A percentile compares a stretch with the other conserved stretches of the same genome.
These are phyloP conservation scores for Eptesicus fuscus DNA, from an alignment of 2,113 vertebrate species.

Conservation along the genomic window DNA sequence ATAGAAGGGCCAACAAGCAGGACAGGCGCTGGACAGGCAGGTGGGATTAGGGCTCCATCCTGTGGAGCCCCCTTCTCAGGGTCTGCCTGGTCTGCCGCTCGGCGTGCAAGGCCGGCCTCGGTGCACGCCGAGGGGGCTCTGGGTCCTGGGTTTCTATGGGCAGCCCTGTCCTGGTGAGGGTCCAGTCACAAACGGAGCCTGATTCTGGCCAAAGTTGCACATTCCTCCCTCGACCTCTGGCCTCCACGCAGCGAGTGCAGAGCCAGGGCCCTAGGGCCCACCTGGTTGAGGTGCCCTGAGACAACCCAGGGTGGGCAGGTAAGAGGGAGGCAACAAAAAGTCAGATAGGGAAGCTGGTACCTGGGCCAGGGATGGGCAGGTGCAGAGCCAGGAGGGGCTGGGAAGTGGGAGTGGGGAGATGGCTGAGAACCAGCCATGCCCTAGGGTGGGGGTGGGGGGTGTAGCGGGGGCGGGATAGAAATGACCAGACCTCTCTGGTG, in stretches of 20 bases:
- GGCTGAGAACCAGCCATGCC: background rate
- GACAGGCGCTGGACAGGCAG: background rate
- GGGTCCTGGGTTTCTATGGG: background rate
- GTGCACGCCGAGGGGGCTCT: background rate
- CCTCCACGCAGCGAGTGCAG: background rate
- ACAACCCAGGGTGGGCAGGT: too few relatives aligned
- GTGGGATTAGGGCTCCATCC: background rate
- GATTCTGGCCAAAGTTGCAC: background rate
- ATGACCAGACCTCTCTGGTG: background rate
- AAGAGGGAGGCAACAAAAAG: background rate
- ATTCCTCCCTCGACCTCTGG: background rate
- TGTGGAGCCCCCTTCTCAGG: background rate
- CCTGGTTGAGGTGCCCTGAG: background rate
- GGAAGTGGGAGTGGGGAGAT: background rate
- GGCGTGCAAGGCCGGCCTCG: accelerated
- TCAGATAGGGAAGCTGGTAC: background rate
- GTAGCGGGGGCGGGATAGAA: too few relatives aligned
- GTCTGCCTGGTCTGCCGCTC: accelerated
- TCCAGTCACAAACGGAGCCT: background rate
- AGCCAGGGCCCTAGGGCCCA: background rate
- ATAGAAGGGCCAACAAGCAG: background rate
- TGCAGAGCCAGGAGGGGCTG: accelerated
- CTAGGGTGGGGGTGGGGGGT: too few relatives aligned
- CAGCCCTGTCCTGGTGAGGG: background rate
- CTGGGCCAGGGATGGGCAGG: background rate